Evolutionary conservation across 2,113 vertebrate species (phyloP).

Genomic region (Strix uralensis): DNA sequence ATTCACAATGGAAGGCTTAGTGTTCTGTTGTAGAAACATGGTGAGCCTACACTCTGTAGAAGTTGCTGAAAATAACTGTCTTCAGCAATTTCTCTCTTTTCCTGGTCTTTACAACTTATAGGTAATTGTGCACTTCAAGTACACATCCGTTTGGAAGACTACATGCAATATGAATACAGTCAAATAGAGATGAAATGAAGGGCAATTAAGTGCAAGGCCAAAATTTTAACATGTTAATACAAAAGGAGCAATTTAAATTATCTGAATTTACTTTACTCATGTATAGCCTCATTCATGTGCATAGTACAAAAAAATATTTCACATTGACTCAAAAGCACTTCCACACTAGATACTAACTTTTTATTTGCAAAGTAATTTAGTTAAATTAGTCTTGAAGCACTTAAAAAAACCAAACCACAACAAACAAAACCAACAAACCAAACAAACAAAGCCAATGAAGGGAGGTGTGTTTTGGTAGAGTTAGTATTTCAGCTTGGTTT

Average conservation of each 20-base stretch:
- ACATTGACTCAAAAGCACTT: not conserved
- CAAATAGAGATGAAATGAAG: not conserved
- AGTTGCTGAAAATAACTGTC: not conserved
- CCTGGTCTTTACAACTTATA: not conserved
- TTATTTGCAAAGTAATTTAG: not conserved
- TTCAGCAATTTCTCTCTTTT: not conserved
- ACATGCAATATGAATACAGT: not conserved
- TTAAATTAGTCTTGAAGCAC: not conserved
- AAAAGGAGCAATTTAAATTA: not conserved
- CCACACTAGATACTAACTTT: not conserved
- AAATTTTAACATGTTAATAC: not conserved
- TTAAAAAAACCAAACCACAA: no score
- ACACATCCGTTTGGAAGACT: not conserved
- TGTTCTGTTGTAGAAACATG: not conserved
- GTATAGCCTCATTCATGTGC: not conserved
- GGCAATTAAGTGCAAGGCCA: not conserved
- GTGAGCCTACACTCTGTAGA: not conserved
- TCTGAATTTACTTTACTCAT: not conserved
- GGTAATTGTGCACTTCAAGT: not conserved
- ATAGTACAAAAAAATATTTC: not conserved
- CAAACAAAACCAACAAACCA: not conserved
- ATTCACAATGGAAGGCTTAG: not conserved
- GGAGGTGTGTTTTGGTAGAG: accelerated
- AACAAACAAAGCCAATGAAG: no score
- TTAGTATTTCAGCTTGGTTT: not conserved